Evolutionary conservation across 2,888 invertebrate genomes (phyloP).

Genomic region (Torymus aiolomorphi): DNA sequence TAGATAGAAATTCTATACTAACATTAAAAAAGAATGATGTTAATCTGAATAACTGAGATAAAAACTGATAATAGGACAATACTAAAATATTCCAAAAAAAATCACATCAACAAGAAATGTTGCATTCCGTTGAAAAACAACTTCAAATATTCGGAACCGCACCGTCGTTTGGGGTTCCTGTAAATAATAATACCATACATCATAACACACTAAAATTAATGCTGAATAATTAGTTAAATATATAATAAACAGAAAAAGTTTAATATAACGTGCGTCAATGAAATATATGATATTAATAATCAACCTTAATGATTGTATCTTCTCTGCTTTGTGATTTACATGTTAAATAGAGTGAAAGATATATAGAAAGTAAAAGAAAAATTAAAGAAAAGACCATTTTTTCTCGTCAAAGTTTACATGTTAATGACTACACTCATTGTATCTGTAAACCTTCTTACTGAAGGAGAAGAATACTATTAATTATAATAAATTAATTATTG

Average conservation of each 20-base stretch:
- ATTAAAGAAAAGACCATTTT: conserved; percentile 55
- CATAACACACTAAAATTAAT: conserved; percentile 63
- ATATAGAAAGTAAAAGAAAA: conserved; percentile 38
- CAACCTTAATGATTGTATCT: conserved; percentile 64
- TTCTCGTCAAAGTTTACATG: conserved; percentile 61
- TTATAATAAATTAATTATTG: conserved; percentile 62
- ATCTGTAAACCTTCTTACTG: conserved; percentile 61
- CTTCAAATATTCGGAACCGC: conserved; percentile 60
- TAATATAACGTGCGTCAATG: conserved; percentile 26
- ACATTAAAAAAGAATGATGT: neutral
- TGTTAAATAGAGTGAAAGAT: conserved; percentile 58
- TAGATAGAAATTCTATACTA: neutral
- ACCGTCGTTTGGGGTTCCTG: conserved; percentile 67
- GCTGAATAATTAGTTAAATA: conserved; percentile 61
- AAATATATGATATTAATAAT: conserved; percentile 47
- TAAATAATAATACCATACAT: conserved; percentile 64
- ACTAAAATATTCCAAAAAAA: conserved; percentile 20
- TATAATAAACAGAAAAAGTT: conserved; percentile 60
- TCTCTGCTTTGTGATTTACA: conserved; percentile 70
- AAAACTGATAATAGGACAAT: conserved; percentile 9
- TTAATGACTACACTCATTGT: conserved; percentile 66
- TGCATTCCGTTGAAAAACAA: conserved; percentile 70
- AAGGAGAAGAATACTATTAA: conserved; percentile 60
- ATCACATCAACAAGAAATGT: conserved; percentile 61
- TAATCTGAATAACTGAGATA: neutral